These are phyloP conservation scores for Iguana delicatissima DNA, from an alignment of 2,797 vertebrate species.

Conservation along the genomic window DNA sequence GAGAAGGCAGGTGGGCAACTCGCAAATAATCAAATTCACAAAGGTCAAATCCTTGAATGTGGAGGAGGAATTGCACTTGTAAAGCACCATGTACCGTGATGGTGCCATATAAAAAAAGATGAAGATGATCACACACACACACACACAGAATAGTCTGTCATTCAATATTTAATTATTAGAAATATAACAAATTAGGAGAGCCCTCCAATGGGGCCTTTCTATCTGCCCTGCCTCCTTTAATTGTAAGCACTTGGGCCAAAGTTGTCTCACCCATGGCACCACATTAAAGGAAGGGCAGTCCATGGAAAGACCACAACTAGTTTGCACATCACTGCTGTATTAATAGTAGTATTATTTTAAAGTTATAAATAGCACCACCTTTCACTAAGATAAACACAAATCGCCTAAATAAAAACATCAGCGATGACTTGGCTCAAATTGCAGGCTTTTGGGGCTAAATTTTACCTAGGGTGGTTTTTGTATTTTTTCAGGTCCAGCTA, in stretches of 20 bases:
- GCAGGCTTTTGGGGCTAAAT: slow-evolving; percentile 15
- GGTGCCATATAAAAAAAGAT: too few relatives aligned
- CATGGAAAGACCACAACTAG: slow-evolving; percentile 51
- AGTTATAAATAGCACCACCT: slow-evolving; percentile 60
- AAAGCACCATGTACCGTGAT: too few relatives aligned
- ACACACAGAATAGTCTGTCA: not conserved
- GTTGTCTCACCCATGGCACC: accelerated
- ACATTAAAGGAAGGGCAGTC: slow-evolving; percentile 39
- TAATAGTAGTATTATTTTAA: slow-evolving; percentile 32
- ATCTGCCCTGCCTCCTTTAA: slow-evolving; percentile 13
- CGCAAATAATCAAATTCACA: too few relatives aligned
- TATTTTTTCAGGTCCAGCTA: not conserved
- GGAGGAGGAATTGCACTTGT: too few relatives aligned
- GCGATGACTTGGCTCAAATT: slow-evolving; percentile 56
- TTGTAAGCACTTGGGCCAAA: slow-evolving; percentile 39
- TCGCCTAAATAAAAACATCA: slow-evolving; percentile 48
- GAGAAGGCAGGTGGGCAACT: too few relatives aligned
- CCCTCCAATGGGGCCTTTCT: slow-evolving; percentile 40
- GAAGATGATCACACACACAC: too few relatives aligned
- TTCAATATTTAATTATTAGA: not conserved
- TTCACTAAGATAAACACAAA: slow-evolving; percentile 51
- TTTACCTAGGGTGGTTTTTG: too few relatives aligned
- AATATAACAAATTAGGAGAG: not conserved
- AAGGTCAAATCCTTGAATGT: too few relatives aligned
- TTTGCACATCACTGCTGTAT: slow-evolving; percentile 64